Evolutionary conservation across 2,888 invertebrate species (phyloP), one percentile per base, ranked within the genome.

Genomic region (Formica aserva): DNA sequence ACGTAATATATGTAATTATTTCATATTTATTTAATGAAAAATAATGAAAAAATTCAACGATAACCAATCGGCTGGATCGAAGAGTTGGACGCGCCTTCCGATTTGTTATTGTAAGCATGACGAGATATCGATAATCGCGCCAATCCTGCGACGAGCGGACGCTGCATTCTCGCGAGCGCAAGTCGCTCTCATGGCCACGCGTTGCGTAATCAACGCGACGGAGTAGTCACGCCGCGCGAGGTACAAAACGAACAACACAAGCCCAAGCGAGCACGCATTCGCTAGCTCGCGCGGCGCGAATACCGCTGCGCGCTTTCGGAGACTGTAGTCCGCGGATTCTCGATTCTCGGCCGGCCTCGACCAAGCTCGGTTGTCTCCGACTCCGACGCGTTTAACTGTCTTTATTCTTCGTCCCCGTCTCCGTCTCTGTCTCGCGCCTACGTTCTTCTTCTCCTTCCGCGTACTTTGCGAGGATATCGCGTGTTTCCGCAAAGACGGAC

Each of bases 101-200:
- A 88, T 88, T 86, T 75, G 85, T 89, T 63, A 81, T 86, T 83
- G 88, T 84, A n/a, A 89, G 85, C 81, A 85, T 60, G 72, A 77
- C 66, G 82, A 77, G 87, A 89, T 88, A 84, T 38, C 71, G 72
- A 77, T 76, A 65, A 65, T 48, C 69, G 69, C 74, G 45, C 76
- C 83, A 75, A 71, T 78, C 66, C 78, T 48, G 81, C 86, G 86
- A 88, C 66, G 87, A 85, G 69, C 84, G 32, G 66, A 22, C 83
- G 88, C 52, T 65, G 57, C 84, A 78, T 57, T 69, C 71, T 66
- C 66, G 77, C 85, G 86, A 81, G 85, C 86, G 85, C 86, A 74
- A 87, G 88, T 85, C 91, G 91, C 92, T 93, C 94, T 94, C 94
- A 94, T 93, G 94, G 94, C 94, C 94, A 94, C 93, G 92, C 93